Conservation (phyloP, 2,113 vertebrate genomes). For the Platanista minor region DNA sequence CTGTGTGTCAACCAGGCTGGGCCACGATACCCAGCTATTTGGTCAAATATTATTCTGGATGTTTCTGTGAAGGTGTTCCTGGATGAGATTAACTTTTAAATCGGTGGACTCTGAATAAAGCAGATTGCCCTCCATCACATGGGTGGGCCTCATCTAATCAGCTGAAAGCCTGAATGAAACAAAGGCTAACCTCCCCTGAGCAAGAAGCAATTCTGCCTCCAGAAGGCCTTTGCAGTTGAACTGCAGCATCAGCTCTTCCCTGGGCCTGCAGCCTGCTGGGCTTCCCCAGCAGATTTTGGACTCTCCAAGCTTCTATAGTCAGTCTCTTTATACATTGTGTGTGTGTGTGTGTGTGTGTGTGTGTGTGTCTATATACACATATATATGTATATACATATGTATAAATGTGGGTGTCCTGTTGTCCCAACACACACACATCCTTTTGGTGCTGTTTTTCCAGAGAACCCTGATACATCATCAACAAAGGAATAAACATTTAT, state of each 20-base stretch:
- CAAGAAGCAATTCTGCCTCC: not conserved
- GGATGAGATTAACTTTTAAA: not conserved
- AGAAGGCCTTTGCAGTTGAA: not conserved
- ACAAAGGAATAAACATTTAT: not conserved
- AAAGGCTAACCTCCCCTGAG: not conserved
- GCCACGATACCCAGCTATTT: not conserved
- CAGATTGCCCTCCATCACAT: accelerated
- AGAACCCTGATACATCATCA: not conserved
- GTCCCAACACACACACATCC: not conserved
- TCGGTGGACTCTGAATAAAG: not conserved
- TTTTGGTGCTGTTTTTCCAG: not conserved
- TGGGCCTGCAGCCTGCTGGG: not conserved
- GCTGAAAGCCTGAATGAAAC: not conserved
- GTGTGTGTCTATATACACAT: accelerated
- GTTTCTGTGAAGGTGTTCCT: not conserved
- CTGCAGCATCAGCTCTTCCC: not conserved
- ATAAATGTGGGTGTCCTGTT: accelerated
- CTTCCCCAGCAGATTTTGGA: accelerated
- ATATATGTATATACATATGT: accelerated
- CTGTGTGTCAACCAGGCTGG: too few relatives aligned
- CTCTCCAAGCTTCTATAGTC: not conserved
- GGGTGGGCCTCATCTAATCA: not conserved
- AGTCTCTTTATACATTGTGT: not conserved
- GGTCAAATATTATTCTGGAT: not conserved
- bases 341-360: too few relatives aligned